Evolutionary conservation across 2,113 vertebrate genomes (phyloP), one percentile per base, ranked within the genome.

Genomic region (Alethe castanea): DNA sequence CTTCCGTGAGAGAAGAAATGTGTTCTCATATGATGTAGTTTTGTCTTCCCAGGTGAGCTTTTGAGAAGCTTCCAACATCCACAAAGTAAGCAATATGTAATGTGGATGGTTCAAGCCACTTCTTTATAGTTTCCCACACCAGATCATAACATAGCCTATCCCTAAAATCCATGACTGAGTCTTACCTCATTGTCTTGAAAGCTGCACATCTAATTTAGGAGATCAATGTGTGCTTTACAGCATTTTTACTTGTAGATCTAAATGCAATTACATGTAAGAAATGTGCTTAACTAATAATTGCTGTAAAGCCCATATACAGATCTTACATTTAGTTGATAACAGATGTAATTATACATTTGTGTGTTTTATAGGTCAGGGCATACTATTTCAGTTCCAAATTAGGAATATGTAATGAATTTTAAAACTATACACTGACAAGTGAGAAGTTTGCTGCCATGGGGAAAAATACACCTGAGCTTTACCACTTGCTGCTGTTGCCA

Each of bases 1-100:
- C 93, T 98, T 73, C 60, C 72, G 73, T 65, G 80, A 71, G 73
- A 96, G 90, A 90, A 94, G 90, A 96, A 84, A 54, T 16, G 4
- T 4, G 1, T 64, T 89, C 42, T 66, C 44, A 23, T 50, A 23
- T 0, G 16, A 17, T 38, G 16, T 19, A 47, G 36, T n/a, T 74
- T 86, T 88, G 5, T 18, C 50, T 90, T 86, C n/a, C 35, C 29
- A 62, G 29, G 13, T 76, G 52, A 74, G 53, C 6, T 66, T 85
- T 53, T 10, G 44, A 72, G 80, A 86, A 72, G 14, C 31, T 86
- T 96, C 66, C 47, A 56, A 18, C 38, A 83, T 36, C 31, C 13
- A 60, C 38, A 82, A 66, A 54, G 11, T 38, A 66, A 85, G 26
- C 16, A 22, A 23, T 66, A 52, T 12, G 23, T 17, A 26, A 14